Conservation (phyloP, 2,113 vertebrate species). For the Ictidomys tridecemlineatus region DNA sequence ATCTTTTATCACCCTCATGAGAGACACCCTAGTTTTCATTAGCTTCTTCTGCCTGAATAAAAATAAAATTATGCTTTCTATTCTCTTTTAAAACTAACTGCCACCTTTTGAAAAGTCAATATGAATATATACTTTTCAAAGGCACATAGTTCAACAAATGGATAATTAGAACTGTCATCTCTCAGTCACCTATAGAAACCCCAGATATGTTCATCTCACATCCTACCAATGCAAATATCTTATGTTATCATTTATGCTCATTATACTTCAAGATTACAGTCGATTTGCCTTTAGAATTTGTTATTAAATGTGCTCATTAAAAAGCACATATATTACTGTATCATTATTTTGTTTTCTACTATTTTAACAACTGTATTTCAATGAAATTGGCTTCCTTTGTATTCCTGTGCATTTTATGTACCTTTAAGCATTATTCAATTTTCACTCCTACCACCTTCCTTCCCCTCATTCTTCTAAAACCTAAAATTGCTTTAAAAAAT, state of each 20-base stretch:
- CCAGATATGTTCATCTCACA: neutral
- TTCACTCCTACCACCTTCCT: neutral
- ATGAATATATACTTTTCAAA: neutral
- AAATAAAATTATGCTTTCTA: neutral
- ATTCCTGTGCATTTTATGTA: neutral
- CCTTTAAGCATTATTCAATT: constrained; percentile 17
- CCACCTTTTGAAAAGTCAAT: neutral
- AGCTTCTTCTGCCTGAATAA: neutral
- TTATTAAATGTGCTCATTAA: neutral
- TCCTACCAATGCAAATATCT: neutral
- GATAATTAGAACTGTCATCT: neutral
- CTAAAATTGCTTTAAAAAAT: neutral
- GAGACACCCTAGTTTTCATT: neutral
- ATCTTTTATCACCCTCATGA: neutral
- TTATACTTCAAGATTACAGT: neutral
- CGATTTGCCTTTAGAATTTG: neutral
- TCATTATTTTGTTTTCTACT: neutral
- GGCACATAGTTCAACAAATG: neutral
- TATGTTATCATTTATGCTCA: neutral
- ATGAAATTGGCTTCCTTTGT: neutral
- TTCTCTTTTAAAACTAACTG: neutral
- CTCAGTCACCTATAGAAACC: neutral
- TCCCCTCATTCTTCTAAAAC: neutral
- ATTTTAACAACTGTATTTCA: neutral
- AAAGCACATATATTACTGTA: neutral